Conservation (phyloP, 1,140 invertebrate species). For the Copidosoma floridanum region DNA sequence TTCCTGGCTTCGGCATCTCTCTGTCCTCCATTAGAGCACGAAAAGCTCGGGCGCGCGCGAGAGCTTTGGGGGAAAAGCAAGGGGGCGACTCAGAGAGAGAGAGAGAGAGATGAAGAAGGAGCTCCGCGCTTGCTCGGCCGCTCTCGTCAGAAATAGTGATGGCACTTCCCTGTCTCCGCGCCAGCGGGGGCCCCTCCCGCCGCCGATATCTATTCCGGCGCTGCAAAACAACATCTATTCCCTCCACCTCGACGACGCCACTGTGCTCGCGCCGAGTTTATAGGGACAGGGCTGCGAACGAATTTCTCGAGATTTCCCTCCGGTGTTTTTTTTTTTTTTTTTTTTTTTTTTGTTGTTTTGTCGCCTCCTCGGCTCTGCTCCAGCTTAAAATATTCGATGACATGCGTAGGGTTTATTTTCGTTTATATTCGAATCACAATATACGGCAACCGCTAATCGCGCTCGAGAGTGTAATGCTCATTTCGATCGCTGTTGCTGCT, state of each 20-base stretch:
- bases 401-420: no score
- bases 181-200: constrained; percentile 46
- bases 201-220: constrained; percentile 57
- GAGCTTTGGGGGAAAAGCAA: no score
- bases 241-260: constrained; percentile 9
- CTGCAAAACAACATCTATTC: constrained; percentile 53
- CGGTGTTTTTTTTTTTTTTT: no score
- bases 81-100: constrained; percentile 26
- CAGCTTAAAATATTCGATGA: background rate
- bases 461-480: no score
- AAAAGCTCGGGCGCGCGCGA: no score
- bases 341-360: no score
- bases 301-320: background rate
- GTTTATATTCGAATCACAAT: no score
- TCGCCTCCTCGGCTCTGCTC: background rate
- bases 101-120: constrained; percentile 10
- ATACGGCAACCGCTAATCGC: no score
- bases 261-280: no score
- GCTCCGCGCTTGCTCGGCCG: no score
- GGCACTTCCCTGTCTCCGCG: constrained; percentile 52
- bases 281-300: no score
- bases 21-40: constrained; percentile 47
- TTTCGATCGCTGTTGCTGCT: no score
- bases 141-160: constrained; percentile 59
- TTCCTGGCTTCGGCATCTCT: constrained; percentile 46